Conservation (phyloP, 2,888 invertebrate species). For the Hyppa rectilinea region DNA sequence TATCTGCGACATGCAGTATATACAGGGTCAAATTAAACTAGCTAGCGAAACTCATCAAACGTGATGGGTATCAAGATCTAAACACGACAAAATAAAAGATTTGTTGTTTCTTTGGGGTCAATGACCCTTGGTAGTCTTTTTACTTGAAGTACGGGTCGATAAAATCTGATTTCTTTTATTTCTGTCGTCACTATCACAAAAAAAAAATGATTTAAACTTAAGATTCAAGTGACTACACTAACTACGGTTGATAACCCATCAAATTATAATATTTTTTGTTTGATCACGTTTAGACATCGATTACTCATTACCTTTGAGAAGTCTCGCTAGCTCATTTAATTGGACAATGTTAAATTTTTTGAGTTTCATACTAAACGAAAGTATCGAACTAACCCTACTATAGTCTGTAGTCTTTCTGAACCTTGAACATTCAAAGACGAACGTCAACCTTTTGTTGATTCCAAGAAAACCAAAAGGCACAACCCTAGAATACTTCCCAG, state of each 20-base stretch:
- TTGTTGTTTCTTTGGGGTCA: neutral
- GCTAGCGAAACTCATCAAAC: neutral
- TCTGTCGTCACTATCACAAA: too few relatives aligned
- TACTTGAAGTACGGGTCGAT: too few relatives aligned
- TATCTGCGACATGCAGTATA: too few relatives aligned
- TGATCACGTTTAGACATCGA: neutral
- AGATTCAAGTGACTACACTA: too few relatives aligned
- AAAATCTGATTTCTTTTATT: too few relatives aligned
- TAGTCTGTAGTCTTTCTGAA: neutral
- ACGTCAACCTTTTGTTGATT: neutral
- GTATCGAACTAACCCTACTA: neutral
- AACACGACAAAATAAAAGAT: neutral
- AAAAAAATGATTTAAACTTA: too few relatives aligned
- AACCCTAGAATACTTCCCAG: neutral
- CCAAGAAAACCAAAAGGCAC: neutral
- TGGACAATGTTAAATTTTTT: too few relatives aligned
- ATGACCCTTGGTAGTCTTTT: too few relatives aligned
- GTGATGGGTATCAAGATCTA: neutral
- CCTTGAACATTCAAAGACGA: neutral
- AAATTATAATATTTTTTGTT: too few relatives aligned
- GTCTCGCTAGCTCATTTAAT: neutral
- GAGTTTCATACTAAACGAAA: neutral
- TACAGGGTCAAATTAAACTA: neutral
- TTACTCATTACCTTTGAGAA: neutral
- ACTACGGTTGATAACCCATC: too few relatives aligned